Base-by-base conservation (phyloP, 1,140 invertebrate species). In the Lysiphlebus fabarum region DNA sequence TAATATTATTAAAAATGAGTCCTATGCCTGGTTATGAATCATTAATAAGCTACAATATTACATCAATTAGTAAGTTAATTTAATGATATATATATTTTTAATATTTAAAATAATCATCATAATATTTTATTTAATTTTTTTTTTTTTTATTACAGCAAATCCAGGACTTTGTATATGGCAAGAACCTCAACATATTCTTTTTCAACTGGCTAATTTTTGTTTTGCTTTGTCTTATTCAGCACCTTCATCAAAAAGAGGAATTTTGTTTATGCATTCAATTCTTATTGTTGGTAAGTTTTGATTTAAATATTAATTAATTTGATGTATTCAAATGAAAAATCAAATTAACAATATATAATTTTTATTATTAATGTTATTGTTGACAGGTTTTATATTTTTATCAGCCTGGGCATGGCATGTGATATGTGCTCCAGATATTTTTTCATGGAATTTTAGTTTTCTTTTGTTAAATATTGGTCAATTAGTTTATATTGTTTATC, bases 361-460 rank as follows among this genome's bases (percentile, higher is more conserved):
- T 59, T 50, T 56, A 50, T 33, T n/a, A 37, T 40, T 10, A 47
- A 26, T n/a, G n/a, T 48, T n/a, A 17, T 7, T 42, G 9, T 56
- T 74, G 73, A 41, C 74, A 92, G 91, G 87, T 41, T 91, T 92
- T 68, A 83, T 93, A 76, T 73, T 94, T 63, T 85, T 92, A 65
- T 91, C 89, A 5, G 86, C 90, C 36, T 95, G 92, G 92, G 88
- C 91, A 8, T 94, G 91, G 91, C 90, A 91, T 63, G 85, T 93
- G 4, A 89, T 93, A 42, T 95, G 92, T 70, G 90, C 92, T 2
- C 90, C 91, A 1, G 91, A 93, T 71, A 86, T 92, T 10, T 93
- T 94, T 75, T 90, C 89, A 0, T 95, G 91, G 91, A 93, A 92
- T 70, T 92, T 94, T 65, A 85, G 85, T 40, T 93, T 93, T 70